phyloP scores from a whole-genome alignment of 2,113 vertebrate species.

The Pluvialis apricaria region DNA sequence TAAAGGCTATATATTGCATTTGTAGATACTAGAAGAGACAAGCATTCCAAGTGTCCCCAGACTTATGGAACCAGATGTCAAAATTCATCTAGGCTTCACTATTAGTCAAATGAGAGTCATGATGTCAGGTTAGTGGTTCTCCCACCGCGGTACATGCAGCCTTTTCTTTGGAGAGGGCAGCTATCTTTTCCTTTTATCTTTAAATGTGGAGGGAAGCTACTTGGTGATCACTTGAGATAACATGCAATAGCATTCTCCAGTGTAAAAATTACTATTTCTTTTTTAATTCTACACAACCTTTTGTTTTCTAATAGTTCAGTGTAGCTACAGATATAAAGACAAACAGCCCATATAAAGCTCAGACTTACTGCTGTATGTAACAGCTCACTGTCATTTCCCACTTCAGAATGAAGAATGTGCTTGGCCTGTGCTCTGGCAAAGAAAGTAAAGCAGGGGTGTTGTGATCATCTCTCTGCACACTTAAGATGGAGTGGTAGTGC shows the following conservation, averaged over 20 bases:
- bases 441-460: background rate
- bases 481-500: background rate
- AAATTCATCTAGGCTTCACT: background rate
- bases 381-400: background rate
- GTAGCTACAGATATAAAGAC: background rate
- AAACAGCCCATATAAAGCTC: background rate
- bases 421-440: background rate
- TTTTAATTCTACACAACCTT: background rate
- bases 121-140: background rate
- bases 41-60: background rate
- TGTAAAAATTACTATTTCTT: background rate
- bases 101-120: background rate
- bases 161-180: background rate
- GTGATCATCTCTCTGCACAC: background rate
- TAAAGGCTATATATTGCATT: background rate
- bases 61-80: background rate
- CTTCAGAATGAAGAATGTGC: background rate
- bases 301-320: background rate
- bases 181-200: background rate
- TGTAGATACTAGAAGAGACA: background rate
- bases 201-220: background rate
- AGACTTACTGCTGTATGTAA: background rate
- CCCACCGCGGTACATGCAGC: background rate
- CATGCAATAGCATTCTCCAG: accelerated
- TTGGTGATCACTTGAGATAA: background rate